These are phyloP conservation scores for Solenodon paradoxus DNA, from an alignment of 2,113 vertebrate species.

Conservation along the genomic window DNA sequence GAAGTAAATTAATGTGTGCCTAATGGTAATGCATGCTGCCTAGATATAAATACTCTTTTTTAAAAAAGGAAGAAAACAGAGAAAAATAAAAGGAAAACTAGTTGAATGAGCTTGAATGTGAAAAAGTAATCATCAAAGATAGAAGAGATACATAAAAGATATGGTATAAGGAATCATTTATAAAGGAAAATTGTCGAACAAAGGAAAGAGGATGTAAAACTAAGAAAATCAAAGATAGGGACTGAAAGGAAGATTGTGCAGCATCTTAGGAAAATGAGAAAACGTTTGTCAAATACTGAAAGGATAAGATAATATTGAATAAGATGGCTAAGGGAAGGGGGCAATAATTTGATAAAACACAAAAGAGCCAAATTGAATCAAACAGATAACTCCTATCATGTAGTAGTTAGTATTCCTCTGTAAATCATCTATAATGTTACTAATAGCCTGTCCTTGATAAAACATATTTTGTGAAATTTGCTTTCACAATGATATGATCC, in stretches of 20 bases:
- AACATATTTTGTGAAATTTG: neutral
- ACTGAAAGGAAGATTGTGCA: conserved; percentile 51
- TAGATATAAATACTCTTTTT: conserved; percentile 49
- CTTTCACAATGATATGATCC: neutral
- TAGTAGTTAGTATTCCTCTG: neutral
- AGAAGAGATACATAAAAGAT: conserved; percentile 32
- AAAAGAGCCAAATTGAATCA: neutral
- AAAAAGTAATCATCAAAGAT: conserved; percentile 63
- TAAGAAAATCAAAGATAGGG: conserved; percentile 57
- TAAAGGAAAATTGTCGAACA: conserved; percentile 22
- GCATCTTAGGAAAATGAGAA: conserved; percentile 54
- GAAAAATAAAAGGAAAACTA: conserved; percentile 34
- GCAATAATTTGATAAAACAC: conserved; percentile 33
- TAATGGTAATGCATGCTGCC: conserved; percentile 51
- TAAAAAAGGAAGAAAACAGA: neutral
- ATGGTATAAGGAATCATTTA: conserved; percentile 11
- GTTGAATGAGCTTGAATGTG: conserved; percentile 39
- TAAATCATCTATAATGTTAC: neutral
- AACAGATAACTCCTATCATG: neutral
- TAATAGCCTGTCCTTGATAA: neutral
- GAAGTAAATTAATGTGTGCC: conserved; percentile 60
- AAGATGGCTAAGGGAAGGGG: neutral
- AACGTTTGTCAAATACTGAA: conserved; percentile 58
- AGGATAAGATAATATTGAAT: conserved; percentile 25
- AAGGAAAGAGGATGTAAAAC: conserved; percentile 44